These are phyloP conservation scores for Erynnis tages DNA, from an alignment of 2,888 invertebrate genomes.

Conservation along the genomic window DNA sequence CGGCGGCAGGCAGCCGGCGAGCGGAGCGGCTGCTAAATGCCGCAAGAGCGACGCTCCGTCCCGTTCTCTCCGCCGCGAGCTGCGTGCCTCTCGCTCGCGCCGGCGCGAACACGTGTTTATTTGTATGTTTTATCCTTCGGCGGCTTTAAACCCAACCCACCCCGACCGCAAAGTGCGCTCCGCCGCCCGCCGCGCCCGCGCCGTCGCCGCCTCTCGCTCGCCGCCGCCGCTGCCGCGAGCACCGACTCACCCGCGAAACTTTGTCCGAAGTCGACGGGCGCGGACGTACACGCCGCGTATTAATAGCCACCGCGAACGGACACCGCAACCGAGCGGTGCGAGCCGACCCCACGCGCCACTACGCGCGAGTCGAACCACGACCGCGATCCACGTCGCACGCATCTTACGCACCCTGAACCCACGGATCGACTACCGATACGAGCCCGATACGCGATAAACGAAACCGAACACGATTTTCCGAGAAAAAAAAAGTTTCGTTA, in stretches of 20 bases:
- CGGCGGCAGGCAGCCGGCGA: slow-evolving; percentile 48
- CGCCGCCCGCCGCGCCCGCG: slow-evolving; percentile 81
- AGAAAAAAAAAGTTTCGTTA: slow-evolving; percentile 39
- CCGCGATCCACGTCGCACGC: slow-evolving; percentile 40
- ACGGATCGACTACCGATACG: slow-evolving; percentile 26
- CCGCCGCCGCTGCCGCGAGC: slow-evolving; percentile 69
- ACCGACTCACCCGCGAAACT: slow-evolving; percentile 77
- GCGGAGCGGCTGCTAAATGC: slow-evolving; percentile 73
- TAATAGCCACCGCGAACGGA: slow-evolving; percentile 74
- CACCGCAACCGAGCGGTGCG: slow-evolving; percentile 68
- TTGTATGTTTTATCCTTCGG: slow-evolving; percentile 84
- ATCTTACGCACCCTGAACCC: slow-evolving; percentile 34
- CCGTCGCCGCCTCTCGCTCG: slow-evolving; percentile 74
- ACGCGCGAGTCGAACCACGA: slow-evolving; percentile 43
- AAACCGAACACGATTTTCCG: slow-evolving; percentile 37
- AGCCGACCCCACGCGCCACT: slow-evolving; percentile 49
- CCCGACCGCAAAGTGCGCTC: slow-evolving; percentile 84
- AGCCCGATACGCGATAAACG: slow-evolving; percentile 26
- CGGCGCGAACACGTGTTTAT: slow-evolving; percentile 84
- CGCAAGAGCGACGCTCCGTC: slow-evolving; percentile 68
- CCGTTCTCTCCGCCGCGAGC: slow-evolving; percentile 63
- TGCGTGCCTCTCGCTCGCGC: slow-evolving; percentile 79
- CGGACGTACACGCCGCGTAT: slow-evolving; percentile 78
- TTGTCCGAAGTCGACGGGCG: slow-evolving; percentile 79
- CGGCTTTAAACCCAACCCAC: slow-evolving; percentile 86